A percentile compares a stretch with the other conserved stretches of the same genome.
These are phyloP conservation scores for Yponomeuta evonymella DNA, from an alignment of 2,888 invertebrate genomes.

Conservation along the genomic window DNA sequence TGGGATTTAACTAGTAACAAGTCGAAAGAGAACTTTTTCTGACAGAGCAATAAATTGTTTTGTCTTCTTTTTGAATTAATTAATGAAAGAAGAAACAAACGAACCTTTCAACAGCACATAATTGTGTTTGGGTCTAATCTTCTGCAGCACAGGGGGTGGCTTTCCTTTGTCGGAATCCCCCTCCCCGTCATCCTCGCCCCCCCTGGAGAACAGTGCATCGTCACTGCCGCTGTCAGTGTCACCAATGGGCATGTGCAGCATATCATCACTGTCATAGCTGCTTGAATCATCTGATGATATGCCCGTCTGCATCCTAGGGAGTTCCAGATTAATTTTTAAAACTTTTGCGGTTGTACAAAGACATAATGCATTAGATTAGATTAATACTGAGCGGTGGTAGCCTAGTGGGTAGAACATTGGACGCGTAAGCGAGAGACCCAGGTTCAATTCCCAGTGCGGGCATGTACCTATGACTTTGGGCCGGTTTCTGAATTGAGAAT, in stretches of 20 bases:
- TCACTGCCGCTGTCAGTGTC: slow-evolving; percentile 35
- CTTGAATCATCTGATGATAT: slow-evolving; percentile 22
- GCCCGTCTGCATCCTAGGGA: not conserved
- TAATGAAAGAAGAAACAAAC: slow-evolving; percentile 18
- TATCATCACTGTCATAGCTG: slow-evolving; percentile 36
- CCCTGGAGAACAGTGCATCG: slow-evolving; percentile 31
- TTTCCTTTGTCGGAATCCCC: slow-evolving; percentile 45
- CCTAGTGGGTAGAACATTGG: too few species aligned
- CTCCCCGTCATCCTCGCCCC: slow-evolving; percentile 26
- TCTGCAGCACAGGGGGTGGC: slow-evolving; percentile 66
- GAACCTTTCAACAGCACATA: slow-evolving; percentile 78
- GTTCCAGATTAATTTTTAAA: not conserved
- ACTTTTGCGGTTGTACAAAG: too few species aligned
- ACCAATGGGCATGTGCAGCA: slow-evolving; percentile 33
- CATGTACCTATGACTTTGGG: too few species aligned
- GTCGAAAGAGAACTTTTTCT: too few species aligned
- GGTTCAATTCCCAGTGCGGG: too few species aligned
- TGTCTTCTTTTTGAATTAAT: too few species aligned
- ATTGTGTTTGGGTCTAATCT: slow-evolving; percentile 79
- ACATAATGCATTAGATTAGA: too few species aligned
- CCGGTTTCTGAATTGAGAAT: too few species aligned
- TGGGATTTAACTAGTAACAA: too few species aligned
- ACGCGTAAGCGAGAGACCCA: too few species aligned
- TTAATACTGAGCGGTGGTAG: too few species aligned
- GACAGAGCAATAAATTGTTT: too few species aligned